phyloP scores from a whole-genome alignment of 2,113 vertebrate species.

The Salvator merianae region DNA sequence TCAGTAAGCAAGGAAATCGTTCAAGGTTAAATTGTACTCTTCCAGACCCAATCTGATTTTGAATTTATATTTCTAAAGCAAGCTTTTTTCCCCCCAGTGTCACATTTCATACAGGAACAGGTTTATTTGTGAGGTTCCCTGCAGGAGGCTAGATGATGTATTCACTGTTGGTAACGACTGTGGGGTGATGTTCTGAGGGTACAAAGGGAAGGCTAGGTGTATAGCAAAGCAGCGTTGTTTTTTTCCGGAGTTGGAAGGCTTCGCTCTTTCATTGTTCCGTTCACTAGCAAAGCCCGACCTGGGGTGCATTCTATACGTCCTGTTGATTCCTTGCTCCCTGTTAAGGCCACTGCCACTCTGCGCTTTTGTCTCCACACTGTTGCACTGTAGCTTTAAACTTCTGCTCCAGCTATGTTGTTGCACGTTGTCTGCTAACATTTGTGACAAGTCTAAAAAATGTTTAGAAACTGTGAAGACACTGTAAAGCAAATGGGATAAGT shows the following conservation, averaged over 20 bases:
- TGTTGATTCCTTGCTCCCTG: slow-evolving; percentile 52
- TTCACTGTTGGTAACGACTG: slow-evolving; percentile 38
- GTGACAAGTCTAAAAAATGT: slow-evolving; percentile 59
- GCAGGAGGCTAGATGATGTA: slow-evolving; percentile 25
- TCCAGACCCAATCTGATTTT: slow-evolving; percentile 12
- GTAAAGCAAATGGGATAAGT: slow-evolving; percentile 37
- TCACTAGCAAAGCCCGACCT: slow-evolving; percentile 47
- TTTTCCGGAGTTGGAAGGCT: slow-evolving; percentile 13
- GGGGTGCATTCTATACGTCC: background rate
- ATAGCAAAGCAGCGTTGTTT: slow-evolving; percentile 1
- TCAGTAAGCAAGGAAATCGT: slow-evolving; percentile 41
- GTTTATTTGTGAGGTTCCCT: background rate
- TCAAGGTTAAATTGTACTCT: slow-evolving; percentile 29
- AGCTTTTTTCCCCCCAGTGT: slow-evolving; percentile 27
- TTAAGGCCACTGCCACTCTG: slow-evolving; percentile 37
- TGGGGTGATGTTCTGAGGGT: slow-evolving; percentile 9
- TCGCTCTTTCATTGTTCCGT: slow-evolving; percentile 53
- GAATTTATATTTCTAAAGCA: slow-evolving; percentile 38
- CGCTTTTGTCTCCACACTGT: slow-evolving; percentile 55
- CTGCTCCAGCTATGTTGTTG: slow-evolving; percentile 47
- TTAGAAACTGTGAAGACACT: slow-evolving; percentile 61
- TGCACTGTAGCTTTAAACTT: slow-evolving; percentile 62
- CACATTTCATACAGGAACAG: slow-evolving; percentile 1
- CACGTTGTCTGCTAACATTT: slow-evolving; percentile 58
- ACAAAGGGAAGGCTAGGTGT: slow-evolving; percentile 14